Evolutionary conservation across 2,797 vertebrate species (phyloP).

Genomic region (Acanthornis magna): DNA sequence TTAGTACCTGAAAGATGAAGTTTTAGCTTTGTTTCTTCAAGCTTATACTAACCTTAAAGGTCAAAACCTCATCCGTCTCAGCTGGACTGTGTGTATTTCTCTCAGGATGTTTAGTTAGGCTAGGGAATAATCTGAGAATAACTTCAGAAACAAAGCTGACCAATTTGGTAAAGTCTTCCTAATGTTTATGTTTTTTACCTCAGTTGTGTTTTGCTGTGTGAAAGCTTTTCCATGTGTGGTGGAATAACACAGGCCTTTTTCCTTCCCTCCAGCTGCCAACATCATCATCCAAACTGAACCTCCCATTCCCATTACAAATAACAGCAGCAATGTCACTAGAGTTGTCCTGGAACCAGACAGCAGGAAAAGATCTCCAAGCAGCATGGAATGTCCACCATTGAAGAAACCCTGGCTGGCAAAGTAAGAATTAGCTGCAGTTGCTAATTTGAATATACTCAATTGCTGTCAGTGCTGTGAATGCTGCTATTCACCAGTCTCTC

Average conservation of each 20-base stretch:
- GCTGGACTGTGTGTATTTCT: not conserved
- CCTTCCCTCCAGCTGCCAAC: slow-evolving; percentile 85
- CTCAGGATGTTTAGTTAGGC: not conserved
- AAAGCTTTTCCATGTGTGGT: not conserved
- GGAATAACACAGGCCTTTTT: not conserved
- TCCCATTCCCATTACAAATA: slow-evolving; percentile 77
- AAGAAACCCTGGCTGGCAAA: slow-evolving; percentile 96
- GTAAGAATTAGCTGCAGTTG: slow-evolving; percentile 74
- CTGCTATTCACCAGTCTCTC: not conserved
- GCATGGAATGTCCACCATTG: slow-evolving; percentile 79
- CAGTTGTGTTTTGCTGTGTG: not conserved
- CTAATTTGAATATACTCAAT: not conserved
- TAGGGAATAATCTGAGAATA: not conserved
- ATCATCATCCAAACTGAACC: slow-evolving; percentile 95
- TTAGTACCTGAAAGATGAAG: not conserved
- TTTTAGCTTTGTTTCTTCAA: not conserved
- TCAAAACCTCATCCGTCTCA: not conserved
- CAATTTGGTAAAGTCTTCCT: not conserved
- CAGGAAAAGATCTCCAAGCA: slow-evolving; percentile 85
- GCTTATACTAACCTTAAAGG: not conserved
- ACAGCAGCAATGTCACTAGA: slow-evolving; percentile 78
- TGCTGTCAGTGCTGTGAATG: not conserved
- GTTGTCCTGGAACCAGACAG: slow-evolving; percentile 87
- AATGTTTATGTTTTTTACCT: not conserved
- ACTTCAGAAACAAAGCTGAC: not conserved